Evolutionary conservation across 2,113 vertebrate genomes (phyloP).

Genomic region (Hepsetus odoe): DNA sequence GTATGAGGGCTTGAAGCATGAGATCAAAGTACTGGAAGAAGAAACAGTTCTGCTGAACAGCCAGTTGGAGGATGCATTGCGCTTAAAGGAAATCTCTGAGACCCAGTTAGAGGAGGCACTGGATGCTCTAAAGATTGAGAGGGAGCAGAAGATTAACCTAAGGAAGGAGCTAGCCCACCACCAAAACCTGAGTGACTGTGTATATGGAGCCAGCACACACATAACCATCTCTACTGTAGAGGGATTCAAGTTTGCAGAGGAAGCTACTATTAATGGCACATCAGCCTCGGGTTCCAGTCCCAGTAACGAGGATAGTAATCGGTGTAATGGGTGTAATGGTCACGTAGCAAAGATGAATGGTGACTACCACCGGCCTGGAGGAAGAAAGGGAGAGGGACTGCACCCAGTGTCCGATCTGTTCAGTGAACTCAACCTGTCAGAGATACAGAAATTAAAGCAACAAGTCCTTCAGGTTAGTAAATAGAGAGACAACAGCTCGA

Average conservation of each 20-base stretch:
- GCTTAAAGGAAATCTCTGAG: constrained; percentile 93
- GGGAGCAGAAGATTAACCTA: constrained; percentile 94
- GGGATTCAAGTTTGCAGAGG: constrained; percentile 88
- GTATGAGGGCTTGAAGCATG: constrained; percentile 97
- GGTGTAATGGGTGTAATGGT: constrained; percentile 79
- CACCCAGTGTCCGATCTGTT: constrained; percentile 93
- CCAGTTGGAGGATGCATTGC: constrained; percentile 93
- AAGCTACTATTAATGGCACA: constrained; percentile 75
- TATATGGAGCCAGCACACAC: constrained; percentile 88
- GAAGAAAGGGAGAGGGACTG: constrained; percentile 85
- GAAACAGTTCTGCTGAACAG: constrained; percentile 95
- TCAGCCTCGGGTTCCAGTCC: constrained; percentile 73
- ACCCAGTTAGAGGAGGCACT: constrained; percentile 94
- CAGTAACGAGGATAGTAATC: constrained; percentile 78
- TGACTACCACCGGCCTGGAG: constrained; percentile 79
- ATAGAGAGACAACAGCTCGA: background rate
- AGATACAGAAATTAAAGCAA: constrained; percentile 98
- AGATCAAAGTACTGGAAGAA: constrained; percentile 96
- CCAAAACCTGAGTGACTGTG: constrained; percentile 87
- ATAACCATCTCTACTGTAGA: constrained; percentile 89
- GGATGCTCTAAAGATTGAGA: constrained; percentile 91
- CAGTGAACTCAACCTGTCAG: constrained; percentile 97
- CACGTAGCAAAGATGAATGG: constrained; percentile 83
- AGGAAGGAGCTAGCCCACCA: constrained; percentile 95
- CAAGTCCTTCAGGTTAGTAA: constrained; percentile 91